Conservation (phyloP, 2,888 invertebrate species). For the Apodemia hepburni region DNA sequence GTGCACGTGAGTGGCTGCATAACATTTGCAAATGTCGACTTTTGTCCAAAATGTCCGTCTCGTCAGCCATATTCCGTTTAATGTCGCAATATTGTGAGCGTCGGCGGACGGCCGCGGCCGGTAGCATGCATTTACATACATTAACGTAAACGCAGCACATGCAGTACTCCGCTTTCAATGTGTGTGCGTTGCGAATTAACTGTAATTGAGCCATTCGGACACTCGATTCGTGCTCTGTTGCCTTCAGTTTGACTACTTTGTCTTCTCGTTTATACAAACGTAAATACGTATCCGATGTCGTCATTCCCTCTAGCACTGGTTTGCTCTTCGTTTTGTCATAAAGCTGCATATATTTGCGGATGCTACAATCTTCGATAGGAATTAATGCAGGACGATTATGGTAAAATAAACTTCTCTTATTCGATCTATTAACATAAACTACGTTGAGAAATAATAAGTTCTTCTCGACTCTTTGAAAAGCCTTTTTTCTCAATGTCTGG, state of each 20-base stretch:
- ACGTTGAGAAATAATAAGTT: too few relatives aligned
- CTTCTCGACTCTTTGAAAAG: too few relatives aligned
- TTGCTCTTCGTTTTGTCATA: constrained; percentile 21
- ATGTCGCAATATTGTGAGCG: constrained; percentile 77
- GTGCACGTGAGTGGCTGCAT: constrained; percentile 52
- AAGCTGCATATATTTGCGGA: background rate
- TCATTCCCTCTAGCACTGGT: constrained; percentile 16
- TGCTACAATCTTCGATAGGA: constrained; percentile 20
- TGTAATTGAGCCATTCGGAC: constrained; percentile 79
- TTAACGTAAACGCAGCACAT: constrained; percentile 72
- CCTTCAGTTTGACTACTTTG: constrained; percentile 51
- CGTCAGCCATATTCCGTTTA: constrained; percentile 73
- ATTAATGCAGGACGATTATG: constrained; percentile 40
- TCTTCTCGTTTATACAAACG: constrained; percentile 35
- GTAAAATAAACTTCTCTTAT: constrained; percentile 17
- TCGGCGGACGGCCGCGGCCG: constrained; percentile 51
- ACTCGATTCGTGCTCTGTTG: constrained; percentile 59
- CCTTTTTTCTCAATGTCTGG: too few relatives aligned
- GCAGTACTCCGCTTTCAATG: constrained; percentile 56
- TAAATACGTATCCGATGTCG: background rate
- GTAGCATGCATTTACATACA: constrained; percentile 79
- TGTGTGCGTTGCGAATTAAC: constrained; percentile 78
- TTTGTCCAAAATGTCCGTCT: constrained; percentile 72
- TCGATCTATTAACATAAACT: background rate
- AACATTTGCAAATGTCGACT: constrained; percentile 69